These are phyloP conservation scores for Fistularia commersonii DNA, from an alignment of 2,797 vertebrate genomes.

Conservation along the genomic window DNA sequence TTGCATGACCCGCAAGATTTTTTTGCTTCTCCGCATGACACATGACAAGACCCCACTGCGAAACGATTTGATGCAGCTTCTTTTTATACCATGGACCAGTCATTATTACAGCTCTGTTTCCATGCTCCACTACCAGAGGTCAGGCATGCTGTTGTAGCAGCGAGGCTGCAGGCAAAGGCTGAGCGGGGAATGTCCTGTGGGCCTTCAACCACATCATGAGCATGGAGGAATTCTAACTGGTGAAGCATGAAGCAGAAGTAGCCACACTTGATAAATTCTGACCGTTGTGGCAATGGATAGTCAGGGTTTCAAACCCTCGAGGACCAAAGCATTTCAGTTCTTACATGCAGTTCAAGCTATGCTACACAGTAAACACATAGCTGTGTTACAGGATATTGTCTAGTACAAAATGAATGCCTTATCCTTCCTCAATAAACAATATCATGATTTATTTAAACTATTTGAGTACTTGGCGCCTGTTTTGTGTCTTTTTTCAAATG, in stretches of 20 bases:
- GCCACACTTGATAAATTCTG: constrained; percentile 64
- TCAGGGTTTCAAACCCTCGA: constrained; percentile 37
- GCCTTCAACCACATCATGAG: constrained; percentile 51
- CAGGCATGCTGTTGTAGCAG: constrained; percentile 13
- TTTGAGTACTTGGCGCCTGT: not conserved
- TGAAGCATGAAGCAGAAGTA: constrained; percentile 60
- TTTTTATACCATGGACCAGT: constrained; percentile 22
- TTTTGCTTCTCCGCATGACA: constrained; percentile 24
- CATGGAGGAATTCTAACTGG: constrained; percentile 46
- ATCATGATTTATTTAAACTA: constrained; percentile 1
- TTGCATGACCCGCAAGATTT: constrained; percentile 29
- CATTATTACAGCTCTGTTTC: constrained; percentile 28
- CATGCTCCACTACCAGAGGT: constrained; percentile 19
- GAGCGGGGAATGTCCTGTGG: constrained; percentile 43
- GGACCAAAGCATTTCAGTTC: constrained; percentile 25
- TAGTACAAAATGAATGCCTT: not conserved
- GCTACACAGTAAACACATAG: constrained; percentile 4
- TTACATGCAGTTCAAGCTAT: constrained; percentile 29
- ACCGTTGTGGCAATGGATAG: constrained; percentile 34
- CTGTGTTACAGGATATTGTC: constrained; percentile 11
- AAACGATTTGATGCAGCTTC: constrained; percentile 34
- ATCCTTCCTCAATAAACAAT: constrained; percentile 4
- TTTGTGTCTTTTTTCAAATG: not conserved
- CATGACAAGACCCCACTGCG: constrained; percentile 26
- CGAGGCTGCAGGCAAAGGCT: constrained; percentile 13